These are phyloP conservation scores for Rattus rattus DNA, from an alignment of 2,113 vertebrate genomes.

Conservation along the genomic window DNA sequence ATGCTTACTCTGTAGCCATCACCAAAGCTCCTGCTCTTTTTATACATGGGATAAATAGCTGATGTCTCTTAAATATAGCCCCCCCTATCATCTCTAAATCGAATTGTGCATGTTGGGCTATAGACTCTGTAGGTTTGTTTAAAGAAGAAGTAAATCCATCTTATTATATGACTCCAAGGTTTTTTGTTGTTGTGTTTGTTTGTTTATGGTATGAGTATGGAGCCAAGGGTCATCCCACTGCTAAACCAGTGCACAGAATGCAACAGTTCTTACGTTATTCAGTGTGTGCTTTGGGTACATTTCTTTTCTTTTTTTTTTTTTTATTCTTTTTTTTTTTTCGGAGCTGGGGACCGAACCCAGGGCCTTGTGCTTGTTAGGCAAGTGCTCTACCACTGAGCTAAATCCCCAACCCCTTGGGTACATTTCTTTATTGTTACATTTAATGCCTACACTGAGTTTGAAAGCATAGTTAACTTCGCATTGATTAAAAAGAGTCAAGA, in stretches of 20 bases:
- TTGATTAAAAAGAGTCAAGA: conserved; percentile 29
- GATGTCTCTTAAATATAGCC: conserved; percentile 23
- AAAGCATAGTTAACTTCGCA: conserved; percentile 39
- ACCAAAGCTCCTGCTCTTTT: background rate
- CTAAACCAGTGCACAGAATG: background rate
- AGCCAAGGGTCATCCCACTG: too few relatives aligned
- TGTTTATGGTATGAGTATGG: background rate
- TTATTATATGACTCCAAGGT: background rate
- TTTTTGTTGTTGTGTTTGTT: background rate
- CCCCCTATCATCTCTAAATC: background rate
- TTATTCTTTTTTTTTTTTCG: too few relatives aligned
- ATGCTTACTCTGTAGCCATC: too few relatives aligned
- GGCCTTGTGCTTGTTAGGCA: too few relatives aligned
- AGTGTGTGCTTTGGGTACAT: conserved; percentile 17
- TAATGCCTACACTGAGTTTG: conserved; percentile 44
- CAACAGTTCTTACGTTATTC: background rate
- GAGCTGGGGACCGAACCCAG: too few relatives aligned
- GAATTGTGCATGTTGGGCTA: conserved; percentile 18
- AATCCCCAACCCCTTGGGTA: background rate
- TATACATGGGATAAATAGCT: background rate
- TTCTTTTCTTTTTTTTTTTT: background rate
- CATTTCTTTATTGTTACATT: conserved; percentile 56
- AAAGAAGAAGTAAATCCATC: conserved; percentile 15
- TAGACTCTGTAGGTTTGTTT: conserved; percentile 48
- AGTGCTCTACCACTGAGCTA: too few relatives aligned